A percentile compares a stretch with the other conserved stretches of the same genome.
Evolutionary conservation across 1,140 invertebrate species (phyloP).

Genomic region (Polypedilum vanderplanki): DNA sequence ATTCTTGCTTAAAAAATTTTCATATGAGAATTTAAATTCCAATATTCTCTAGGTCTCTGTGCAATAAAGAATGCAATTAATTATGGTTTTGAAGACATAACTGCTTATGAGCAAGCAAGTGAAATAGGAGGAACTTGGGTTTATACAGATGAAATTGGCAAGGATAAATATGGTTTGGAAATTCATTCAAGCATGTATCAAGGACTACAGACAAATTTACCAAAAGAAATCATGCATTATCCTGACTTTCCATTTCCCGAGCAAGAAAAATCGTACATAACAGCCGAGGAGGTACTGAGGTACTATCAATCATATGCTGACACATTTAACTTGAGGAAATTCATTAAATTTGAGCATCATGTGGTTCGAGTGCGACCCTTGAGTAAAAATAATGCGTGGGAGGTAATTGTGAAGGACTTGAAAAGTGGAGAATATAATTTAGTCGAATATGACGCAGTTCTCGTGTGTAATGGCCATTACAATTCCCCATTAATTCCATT

Average conservation of each 20-base stretch:
- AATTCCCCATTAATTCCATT: conserved; percentile 54
- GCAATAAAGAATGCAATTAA: conserved; percentile 44
- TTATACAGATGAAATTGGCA: conserved; percentile 45
- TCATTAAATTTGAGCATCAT: conserved; percentile 64
- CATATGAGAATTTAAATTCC: no score
- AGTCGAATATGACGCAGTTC: conserved; percentile 62
- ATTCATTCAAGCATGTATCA: conserved; percentile 68
- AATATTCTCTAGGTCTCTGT: conserved; percentile 48
- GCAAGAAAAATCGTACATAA: conserved; percentile 62
- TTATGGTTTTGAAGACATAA: conserved; percentile 35
- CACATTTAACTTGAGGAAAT: conserved; percentile 56
- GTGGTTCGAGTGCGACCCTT: conserved; percentile 54
- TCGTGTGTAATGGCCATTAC: conserved; percentile 76
- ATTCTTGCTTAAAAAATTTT: no score
- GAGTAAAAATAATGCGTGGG: conserved; percentile 50
- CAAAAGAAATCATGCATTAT: conserved; percentile 67
- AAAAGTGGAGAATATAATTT: conserved; percentile 43
- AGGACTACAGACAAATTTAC: conserved; percentile 50
- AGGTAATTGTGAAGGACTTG: conserved; percentile 53
- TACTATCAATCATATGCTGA: conserved; percentile 71
- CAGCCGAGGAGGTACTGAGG: conserved; percentile 64
- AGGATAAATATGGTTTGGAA: conserved; percentile 61
- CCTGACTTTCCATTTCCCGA: conserved; percentile 60
- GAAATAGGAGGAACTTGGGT: conserved; percentile 29
- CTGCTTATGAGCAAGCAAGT: conserved; percentile 23